Evolutionary conservation across 2,113 vertebrate genomes (phyloP), one percentile per base, ranked within the genome.

Genomic region (Eubucco bourcierii): DNA sequence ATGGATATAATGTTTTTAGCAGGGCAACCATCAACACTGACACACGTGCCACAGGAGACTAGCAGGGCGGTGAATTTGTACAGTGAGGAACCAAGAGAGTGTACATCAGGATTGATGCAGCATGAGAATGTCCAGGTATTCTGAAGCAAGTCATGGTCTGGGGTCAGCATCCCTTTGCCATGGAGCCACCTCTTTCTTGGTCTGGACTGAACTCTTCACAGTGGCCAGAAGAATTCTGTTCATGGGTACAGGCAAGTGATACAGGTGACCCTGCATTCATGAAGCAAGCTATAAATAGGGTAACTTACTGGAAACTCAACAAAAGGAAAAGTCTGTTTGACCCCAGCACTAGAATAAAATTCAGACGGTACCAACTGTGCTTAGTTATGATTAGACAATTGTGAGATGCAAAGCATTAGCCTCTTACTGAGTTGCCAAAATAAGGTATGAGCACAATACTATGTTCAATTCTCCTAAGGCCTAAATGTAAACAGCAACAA

Each of bases 121-220:
- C 37, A 34, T 2, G 3, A 66, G 41, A 24, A 61, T 46, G 46
- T 76, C 37, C n/a, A 14, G 23, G 28, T 19, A 9, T 19, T 34
- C 72, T 10, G 41, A 52, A 7, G 14, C 27, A n/a, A 55, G 25
- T n/a, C 29, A 34, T 5, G 10, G 46, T 17, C 33, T 28, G 46
- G 37, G 34, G 29, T 72, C 47, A 47, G n/a, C 63, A 70, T 64
- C 10, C 18, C 23, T 25, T 18, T 27, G 27, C n/a, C 3, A 1
- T 9, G n/a, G 59, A 56, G 66, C 27, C 1, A 4, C 12, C 15
- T 53, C 44, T 41, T 1, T 53, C 44, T 41, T 1, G 0, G 25
- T 21, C 15, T 3, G 18, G 76, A 29, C 44, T 58, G 15, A 31
- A 29, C 13, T 10, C 29, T 52, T 7, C 0, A 25, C 3, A 24